Evolutionary conservation across 2,113 vertebrate genomes (phyloP), one percentile per base, ranked within the genome.

Genomic region (Andinoacara biseriatus): DNA sequence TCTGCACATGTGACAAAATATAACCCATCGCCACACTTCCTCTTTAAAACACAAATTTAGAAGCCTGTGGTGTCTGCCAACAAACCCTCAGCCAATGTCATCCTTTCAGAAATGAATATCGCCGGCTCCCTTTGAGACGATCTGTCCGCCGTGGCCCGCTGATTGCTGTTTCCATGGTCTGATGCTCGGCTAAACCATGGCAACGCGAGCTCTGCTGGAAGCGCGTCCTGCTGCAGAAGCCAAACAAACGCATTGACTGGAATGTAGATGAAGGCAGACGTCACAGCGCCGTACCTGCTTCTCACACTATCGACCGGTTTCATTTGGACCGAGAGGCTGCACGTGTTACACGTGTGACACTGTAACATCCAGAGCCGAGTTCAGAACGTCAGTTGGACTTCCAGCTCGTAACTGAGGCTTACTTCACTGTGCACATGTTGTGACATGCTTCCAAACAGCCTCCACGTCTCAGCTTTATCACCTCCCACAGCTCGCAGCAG

Each of bases 91-190:
- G 46, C 46, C 65, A 72, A 52, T 72, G 67, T 72, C 67, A 72
- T 31, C 67, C 26, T 72, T 72, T 52, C 81, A 76, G 15, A 67
- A 83, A 91, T 81, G 29, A 81, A 87, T 86, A 86, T 85, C 49
- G 61, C 87, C 58, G 43, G 54, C 76, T 82, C 43, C 43, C 35
- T 86, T 52, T 86, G 81, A 92, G 87, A 92, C 29, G 76, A 89
- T 91, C 81, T 43, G 81, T 17, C 78, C 58, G 3, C 59, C 1
- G 15, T 22, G 80, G 77, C 80, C 81, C 58, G 18, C 81, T 87
- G 86, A 87, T 77, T 74, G 65, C 81, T 38, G 92, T 93, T 89
- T 91, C 90, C 86, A 90, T 86, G 92, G 89, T 89, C 85, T 80
- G 89, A 61, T 63, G 83, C 87, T 72, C 5, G 5, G 65, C 43